Conservation (phyloP, 1,140 invertebrate genomes). For the Trichomalopsis sarcophagae region DNA sequence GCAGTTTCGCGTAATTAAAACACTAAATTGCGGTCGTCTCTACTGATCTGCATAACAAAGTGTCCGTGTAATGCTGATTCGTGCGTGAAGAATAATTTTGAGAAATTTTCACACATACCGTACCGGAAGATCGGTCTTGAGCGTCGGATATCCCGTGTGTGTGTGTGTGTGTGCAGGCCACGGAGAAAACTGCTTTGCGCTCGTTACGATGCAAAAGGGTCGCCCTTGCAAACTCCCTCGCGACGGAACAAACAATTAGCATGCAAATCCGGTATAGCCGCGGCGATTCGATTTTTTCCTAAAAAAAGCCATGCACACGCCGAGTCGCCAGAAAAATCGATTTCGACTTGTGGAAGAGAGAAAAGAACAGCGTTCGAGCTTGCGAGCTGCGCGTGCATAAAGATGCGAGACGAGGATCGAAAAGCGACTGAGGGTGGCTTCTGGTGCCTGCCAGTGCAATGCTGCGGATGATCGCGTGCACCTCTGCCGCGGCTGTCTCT, state of each 20-base stretch:
- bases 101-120: too few species aligned
- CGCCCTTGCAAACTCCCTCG: too few species aligned
- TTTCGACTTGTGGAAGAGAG: constrained; percentile 42
- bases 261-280: background rate
- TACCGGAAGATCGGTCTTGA: background rate
- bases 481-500: constrained; percentile 61
- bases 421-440: constrained; percentile 33
- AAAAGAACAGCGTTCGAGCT: constrained; percentile 15
- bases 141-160: background rate
- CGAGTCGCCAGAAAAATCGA: constrained; percentile 61
- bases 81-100: too few species aligned
- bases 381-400: background rate
- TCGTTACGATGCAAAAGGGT: background rate
- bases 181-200: too few species aligned
- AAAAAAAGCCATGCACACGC: background rate
- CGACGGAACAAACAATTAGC: background rate
- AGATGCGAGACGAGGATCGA: background rate
- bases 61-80: background rate
- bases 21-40: background rate
- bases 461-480: constrained; percentile 69
- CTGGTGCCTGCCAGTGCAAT: constrained; percentile 61
- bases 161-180: background rate
- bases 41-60: background rate
- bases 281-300: too few species aligned
- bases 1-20: constrained; percentile 56